Conservation (phyloP, 2,888 invertebrate genomes). For the Pachydiplax longipennis region DNA sequence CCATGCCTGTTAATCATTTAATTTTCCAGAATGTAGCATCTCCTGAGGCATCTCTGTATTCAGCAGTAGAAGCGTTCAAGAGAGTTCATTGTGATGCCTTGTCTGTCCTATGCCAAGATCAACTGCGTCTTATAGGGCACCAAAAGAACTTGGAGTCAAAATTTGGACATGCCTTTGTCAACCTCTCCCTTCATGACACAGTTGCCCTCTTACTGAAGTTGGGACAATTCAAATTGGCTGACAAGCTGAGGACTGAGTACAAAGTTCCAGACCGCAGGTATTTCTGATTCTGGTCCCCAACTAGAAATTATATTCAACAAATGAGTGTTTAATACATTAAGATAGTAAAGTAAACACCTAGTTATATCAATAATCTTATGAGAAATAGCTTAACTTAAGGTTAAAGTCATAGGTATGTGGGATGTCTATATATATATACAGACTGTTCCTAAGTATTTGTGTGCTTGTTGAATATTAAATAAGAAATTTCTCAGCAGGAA, state of each 20-base stretch:
- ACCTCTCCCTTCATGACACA: constrained; percentile 86
- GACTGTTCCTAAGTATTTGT: no score
- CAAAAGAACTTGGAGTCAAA: constrained; percentile 80
- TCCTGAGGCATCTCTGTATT: constrained; percentile 63
- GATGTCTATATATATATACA: no score
- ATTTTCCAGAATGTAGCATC: constrained; percentile 62
- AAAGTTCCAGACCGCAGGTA: constrained; percentile 90
- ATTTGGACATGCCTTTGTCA: constrained; percentile 68
- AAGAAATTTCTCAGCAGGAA: no score
- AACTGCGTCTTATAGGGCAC: constrained; percentile 75
- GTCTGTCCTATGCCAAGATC: constrained; percentile 80
- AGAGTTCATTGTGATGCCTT: constrained; percentile 81
- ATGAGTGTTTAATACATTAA: no score
- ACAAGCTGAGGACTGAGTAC: constrained; percentile 85
- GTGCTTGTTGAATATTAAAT: no score
- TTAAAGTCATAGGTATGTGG: no score
- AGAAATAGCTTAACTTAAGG: no score
- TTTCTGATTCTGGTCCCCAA: not conserved
- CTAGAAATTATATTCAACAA: no score
- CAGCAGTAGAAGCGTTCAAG: constrained; percentile 68
- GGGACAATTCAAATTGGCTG: constrained; percentile 82
- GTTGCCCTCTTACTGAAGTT: constrained; percentile 74
- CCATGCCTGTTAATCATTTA: no score
- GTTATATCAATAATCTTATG: no score
- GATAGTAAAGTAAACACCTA: no score